Percentiles rank a stretch among this genome's conserved stretches.
These are phyloP conservation scores for Synanthedon andrenaeformis DNA, from an alignment of 2,888 invertebrate genomes.

Conservation along the genomic window DNA sequence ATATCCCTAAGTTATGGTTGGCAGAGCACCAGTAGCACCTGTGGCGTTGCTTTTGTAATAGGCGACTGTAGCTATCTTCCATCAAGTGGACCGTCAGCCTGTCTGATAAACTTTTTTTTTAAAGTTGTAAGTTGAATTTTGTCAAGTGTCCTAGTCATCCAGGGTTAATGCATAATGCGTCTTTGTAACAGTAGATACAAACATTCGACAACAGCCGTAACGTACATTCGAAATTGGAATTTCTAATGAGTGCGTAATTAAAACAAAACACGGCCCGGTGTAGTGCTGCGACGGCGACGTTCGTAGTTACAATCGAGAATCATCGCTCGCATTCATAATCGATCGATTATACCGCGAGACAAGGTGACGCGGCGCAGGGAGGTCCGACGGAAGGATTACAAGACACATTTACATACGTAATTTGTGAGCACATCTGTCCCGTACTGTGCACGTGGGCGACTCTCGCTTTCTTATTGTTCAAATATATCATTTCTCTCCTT, in stretches of 20 bases:
- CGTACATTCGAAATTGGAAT: constrained; percentile 10
- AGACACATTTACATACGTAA: constrained; percentile 63
- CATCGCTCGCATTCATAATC: constrained; percentile 39
- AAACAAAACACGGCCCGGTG: constrained; percentile 1
- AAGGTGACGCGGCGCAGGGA: constrained; percentile 38
- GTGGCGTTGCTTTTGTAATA: no score
- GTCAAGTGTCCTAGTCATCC: no score
- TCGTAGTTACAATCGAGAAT: constrained; percentile 17
- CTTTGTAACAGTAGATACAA: no score
- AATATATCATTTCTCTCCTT: constrained; percentile 43
- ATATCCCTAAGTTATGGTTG: no score
- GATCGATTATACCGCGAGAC: constrained; percentile 45
- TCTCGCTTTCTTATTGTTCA: constrained; percentile 48
- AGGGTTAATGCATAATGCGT: no score
- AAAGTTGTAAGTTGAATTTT: no score
- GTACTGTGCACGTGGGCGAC: constrained; percentile 38
- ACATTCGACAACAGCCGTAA: no score
- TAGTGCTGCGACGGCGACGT: constrained; percentile 26
- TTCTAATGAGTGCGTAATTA: constrained; percentile 14
- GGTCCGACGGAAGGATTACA: constrained; percentile 65
- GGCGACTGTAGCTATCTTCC: no score
- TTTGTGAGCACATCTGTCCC: constrained; percentile 53
- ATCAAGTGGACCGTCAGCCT: no score
- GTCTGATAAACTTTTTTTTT: no score
- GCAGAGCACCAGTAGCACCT: no score